phyloP scores from a whole-genome alignment of 30 jellyfish, hydroid and myxozoan species.

The Cassiopea andromeda region DNA sequence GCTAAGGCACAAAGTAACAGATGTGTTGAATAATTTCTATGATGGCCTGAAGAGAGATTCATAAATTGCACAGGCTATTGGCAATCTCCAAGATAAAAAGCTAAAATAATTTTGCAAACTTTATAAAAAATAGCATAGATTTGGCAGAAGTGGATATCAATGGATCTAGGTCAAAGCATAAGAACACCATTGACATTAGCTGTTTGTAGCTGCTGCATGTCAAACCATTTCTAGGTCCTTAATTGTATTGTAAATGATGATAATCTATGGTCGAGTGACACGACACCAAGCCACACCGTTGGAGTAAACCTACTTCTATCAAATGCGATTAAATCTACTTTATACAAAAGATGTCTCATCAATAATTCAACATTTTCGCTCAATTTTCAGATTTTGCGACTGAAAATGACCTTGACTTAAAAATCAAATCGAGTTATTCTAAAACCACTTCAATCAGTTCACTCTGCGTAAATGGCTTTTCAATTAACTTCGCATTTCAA shows the following conservation, averaged over 20 bases:
- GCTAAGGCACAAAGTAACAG: too few species aligned
- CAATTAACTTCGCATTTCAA: slow-evolving; percentile 12
- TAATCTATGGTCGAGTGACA: slow-evolving; percentile 51
- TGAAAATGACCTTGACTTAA: slow-evolving; percentile 43
- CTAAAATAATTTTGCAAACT: not conserved
- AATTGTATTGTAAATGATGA: slow-evolving; percentile 27
- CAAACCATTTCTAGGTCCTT: slow-evolving; percentile 7
- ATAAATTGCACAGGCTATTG: not conserved
- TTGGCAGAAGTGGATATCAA: not conserved
- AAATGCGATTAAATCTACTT: slow-evolving; percentile 1
- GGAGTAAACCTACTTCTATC: slow-evolving; percentile 29
- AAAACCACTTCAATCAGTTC: slow-evolving; percentile 15
- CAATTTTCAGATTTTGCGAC: slow-evolving; percentile 54
- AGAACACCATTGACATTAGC: slow-evolving; percentile 19
- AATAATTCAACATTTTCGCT: slow-evolving; percentile 19
- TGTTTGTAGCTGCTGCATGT: slow-evolving; percentile 16
- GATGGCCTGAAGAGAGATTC: not conserved
- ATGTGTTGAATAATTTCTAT: too few species aligned
- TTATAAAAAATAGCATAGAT: not conserved
- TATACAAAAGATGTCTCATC: slow-evolving; percentile 13
- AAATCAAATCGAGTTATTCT: slow-evolving; percentile 50
- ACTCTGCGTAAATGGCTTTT: slow-evolving; percentile 14
- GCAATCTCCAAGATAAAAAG: not conserved
- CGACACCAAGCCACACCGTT: slow-evolving; percentile 26
- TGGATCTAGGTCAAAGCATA: slow-evolving; percentile 24